Base-by-base conservation (phyloP, 2,888 invertebrate species). In the Salticus scenicus region DNA sequence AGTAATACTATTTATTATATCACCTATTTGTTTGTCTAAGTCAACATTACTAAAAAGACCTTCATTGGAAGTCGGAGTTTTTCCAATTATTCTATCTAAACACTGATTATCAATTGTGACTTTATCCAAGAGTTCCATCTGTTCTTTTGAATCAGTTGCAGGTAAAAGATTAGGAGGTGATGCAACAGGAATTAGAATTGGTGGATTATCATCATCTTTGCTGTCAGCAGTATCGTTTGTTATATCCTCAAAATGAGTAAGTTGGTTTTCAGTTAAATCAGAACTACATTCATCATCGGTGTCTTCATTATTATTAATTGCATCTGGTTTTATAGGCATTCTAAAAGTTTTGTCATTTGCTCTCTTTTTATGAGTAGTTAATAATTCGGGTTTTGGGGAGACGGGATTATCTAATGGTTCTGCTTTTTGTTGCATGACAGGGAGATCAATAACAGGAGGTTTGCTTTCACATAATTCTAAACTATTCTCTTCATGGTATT, bases 131-230 rank as follows among this genome's bases (percentile, higher is more conserved):
- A 42, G 37, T 30, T 85, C 84, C 14, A 78, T 42, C 24, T 77
- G 77, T 24, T 66, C 31, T 75, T 80, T 86, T 27, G 71, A 24
- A 41, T 86, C 80, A 20, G 51, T n/a, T 0, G 66, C 74, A 47
- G 79, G 37, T 41, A 78, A 30, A 76, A 71, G 74, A 66, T 66
- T 78, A 14, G 70, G 77, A 27, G 85, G 80, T 0, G 85, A 75
- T 64, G 75, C 76, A 51, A 80, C 79, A 24, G 79, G 85, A 31
- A 76, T 31, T 10, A 86, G 64, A 57, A 80, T 64, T n/a, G 85
- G 85, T 17, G 79, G 79, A 42, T 86, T 80, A 67, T 86, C 85
- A 71, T 86, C 85, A 86, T 86, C 85, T 57, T 86, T 86, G 47
- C 80, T 80, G 30, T 86, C 85, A 30, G 80, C 57, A 17, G 76